Evolutionary conservation across 2,113 vertebrate genomes (phyloP), one percentile per base, ranked within the genome.

Genomic region (Perognathus longimembris): DNA sequence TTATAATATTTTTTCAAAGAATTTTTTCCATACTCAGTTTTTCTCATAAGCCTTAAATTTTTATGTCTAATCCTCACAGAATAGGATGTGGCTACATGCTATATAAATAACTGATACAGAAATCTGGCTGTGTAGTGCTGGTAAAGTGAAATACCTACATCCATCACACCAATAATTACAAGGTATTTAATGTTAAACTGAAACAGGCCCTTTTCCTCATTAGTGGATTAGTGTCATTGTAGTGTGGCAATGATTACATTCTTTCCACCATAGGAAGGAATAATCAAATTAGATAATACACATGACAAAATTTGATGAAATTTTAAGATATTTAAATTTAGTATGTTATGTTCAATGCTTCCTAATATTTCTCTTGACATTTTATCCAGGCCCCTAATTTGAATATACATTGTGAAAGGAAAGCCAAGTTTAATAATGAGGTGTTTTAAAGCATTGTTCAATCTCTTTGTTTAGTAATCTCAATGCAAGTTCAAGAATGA

Each of bases 241-340:
- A 54, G 50, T 4, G 8, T 80, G 40, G 57, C 32, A 63, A 59
- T 18, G 34, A 42, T 45, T 7, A 30, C 42, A 75, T 42, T 66
- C 57, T 26, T 22, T 61, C 7, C 67, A 18, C 54, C n/a, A 54
- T 5, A 11, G 20, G 11, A 59, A 3, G 20, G 11, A 15, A 92
- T 73, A 57, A 50, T 5, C 36, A 20, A 88, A 54, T 54, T 54
- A 93, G 87, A 34, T 83, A 67, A 1, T 38, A 73, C 38, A 82
- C 22, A 42, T 28, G 32, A 38, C 6, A 78, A 45, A 63, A 67
- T 63, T 67, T 95, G 63, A 21, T 38, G 78, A 93, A 71, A 45
- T 77, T 42, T 45, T 38, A 80, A 88, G 79, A 86, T 61, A 57
- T 54, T 91, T 82, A 86, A 90, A 87, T 79, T 61, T 45, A 54